phyloP scores from a whole-genome alignment of 2,888 invertebrate genomes.

The Patella caerulea region DNA sequence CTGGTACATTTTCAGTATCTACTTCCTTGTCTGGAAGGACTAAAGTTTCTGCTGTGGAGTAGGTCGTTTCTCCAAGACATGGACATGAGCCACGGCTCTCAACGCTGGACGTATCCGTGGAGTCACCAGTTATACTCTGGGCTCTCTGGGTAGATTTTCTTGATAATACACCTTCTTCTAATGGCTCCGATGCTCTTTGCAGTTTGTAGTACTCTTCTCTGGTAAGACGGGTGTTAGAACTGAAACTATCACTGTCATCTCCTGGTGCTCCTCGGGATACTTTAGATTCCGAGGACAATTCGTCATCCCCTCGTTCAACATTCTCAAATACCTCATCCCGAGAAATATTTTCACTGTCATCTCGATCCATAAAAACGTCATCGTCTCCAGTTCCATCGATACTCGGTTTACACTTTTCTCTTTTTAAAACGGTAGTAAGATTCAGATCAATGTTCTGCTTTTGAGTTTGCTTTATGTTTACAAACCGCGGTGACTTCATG shows the following conservation, averaged over 20 bases:
- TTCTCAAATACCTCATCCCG: neutral
- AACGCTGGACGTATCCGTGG: neutral
- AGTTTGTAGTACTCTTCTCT: neutral
- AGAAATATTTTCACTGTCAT: too few species aligned
- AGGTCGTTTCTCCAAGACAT: neutral
- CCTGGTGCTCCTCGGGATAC: too few species aligned
- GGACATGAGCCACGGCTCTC: too few species aligned
- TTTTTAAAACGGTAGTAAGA: neutral
- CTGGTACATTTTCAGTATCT: too few species aligned
- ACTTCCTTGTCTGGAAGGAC: neutral
- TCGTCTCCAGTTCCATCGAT: neutral
- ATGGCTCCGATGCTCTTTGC: neutral
- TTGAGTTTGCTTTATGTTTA: neutral
- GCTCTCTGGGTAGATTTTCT: neutral
- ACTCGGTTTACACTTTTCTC: neutral
- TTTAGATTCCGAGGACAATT: too few species aligned
- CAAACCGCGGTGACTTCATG: neutral
- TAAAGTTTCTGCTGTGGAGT: neutral
- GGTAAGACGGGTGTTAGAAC: neutral
- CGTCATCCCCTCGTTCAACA: too few species aligned
- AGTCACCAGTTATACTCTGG: neutral
- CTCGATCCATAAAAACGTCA: neutral
- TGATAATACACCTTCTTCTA: neutral
- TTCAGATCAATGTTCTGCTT: neutral
- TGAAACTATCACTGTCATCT: too few species aligned